Evolutionary conservation across 2,888 invertebrate genomes (phyloP).

Genomic region (Electrophaes corylata): DNA sequence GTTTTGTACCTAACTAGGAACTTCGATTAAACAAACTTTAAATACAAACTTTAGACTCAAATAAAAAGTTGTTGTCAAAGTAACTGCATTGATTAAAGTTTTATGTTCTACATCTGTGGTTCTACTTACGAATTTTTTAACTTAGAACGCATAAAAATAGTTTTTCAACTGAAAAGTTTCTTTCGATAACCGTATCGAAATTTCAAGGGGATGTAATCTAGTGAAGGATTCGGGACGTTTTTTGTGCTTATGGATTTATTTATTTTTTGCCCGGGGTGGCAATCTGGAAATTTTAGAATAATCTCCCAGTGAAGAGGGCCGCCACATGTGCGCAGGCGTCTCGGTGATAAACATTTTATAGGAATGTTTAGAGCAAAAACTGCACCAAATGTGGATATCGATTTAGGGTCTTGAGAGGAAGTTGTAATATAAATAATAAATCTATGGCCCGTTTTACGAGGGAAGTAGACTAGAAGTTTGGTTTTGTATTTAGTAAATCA

Average conservation of each 20-base stretch:
- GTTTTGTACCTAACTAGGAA: no score
- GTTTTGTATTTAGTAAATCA: not conserved
- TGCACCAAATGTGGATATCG: conserved; percentile 77
- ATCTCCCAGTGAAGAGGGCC: conserved; percentile 74
- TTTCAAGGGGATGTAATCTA: conserved; percentile 77
- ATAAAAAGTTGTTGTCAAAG: no score
- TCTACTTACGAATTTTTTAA: conserved; percentile 25
- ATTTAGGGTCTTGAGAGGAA: conserved; percentile 73
- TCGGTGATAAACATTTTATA: conserved; percentile 83
- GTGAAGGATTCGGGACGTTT: conserved; percentile 75
- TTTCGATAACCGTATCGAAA: conserved; percentile 69
- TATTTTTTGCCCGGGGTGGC: conserved; percentile 82
- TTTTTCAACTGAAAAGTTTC: conserved; percentile 43
- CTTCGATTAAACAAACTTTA: no score
- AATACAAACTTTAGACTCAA: no score
- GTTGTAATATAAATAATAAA: conserved; percentile 74
- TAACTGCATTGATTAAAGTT: not conserved
- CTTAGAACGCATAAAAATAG: conserved; percentile 45
- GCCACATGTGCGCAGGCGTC: conserved; percentile 72
- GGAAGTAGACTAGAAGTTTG: conserved; percentile 19
- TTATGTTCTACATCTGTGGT: no score
- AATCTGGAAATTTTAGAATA: conserved; percentile 83
- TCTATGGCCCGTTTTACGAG: conserved; percentile 42
- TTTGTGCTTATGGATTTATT: conserved; percentile 80
- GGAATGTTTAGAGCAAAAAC: conserved; percentile 81